These are phyloP conservation scores for Mus spretus DNA, from an alignment of 2,797 vertebrate species.

Conservation along the genomic window DNA sequence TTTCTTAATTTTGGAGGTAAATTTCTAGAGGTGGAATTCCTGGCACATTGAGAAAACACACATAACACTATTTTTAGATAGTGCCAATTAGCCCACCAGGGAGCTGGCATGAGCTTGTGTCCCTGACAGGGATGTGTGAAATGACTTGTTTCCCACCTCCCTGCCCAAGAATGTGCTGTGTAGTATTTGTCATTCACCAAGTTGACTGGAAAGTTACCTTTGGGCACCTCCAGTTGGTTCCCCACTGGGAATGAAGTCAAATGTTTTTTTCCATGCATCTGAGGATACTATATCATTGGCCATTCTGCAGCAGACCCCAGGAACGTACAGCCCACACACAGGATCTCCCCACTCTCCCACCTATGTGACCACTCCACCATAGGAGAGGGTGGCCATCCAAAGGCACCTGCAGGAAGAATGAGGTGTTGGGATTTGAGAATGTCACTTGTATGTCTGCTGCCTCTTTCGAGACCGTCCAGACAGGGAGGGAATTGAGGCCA, in stretches of 20 bases:
- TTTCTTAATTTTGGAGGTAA: slow-evolving; percentile 16
- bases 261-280: not conserved
- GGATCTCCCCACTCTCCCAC: not conserved
- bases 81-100: not conserved
- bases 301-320: not conserved
- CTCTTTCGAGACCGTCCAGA: not conserved
- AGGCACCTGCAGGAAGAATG: not conserved
- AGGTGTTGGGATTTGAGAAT: not conserved
- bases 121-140: not conserved
- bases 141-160: not conserved
- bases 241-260: not conserved
- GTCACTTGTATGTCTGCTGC: not conserved
- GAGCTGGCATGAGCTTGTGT: not conserved
- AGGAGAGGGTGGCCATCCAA: not conserved
- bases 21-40: slow-evolving; percentile 14
- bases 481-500: not conserved
- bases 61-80: not conserved
- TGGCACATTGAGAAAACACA: not conserved
- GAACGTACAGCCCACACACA: not conserved
- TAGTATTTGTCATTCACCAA: not conserved
- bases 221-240: not conserved
- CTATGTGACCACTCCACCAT: not conserved
- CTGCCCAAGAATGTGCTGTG: not conserved
- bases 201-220: slow-evolving; percentile 10
- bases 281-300: not conserved